Base-by-base conservation (phyloP, 2,888 invertebrate genomes). In the Mesochorus sp. region DNA sequence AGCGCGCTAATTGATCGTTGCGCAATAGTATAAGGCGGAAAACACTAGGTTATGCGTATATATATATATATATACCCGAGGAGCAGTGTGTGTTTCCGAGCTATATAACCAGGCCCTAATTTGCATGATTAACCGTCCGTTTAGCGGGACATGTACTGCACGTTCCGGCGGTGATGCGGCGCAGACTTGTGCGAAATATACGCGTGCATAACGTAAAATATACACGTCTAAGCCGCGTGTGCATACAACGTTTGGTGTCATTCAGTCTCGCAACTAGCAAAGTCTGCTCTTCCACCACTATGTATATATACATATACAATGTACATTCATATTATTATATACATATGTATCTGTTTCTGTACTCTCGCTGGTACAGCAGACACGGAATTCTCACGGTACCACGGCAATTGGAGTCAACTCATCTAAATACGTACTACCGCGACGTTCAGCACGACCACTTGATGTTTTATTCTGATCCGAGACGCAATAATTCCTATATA, bases 371-470 rank as follows among this genome's bases (percentile, higher is more conserved):
- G 14, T 24, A 3, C 49, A 26, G 84, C 81, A 85, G 84, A 87
- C 87, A 86, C 83, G 86, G 86, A 86, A 89, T 89, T 89, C 89
- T 89, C 89, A 89, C 89, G 89, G 89, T 89, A 85, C 84, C 80
- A 82, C 86, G 87, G 84, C 88, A 90, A 90, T 90, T 90, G 90
- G 87, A 90, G 90, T 90, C 89, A 90, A 90, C 90, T 90, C 89
- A 89, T 90, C 89, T 89, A 89, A 90, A 90, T 89, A 89, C 84
- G 84, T 66, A 53, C 81, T 80, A 61, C 39, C 81, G 79, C 59
- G 71, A 61, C 34, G 51, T 42, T 49, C 75, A 59, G 47, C 44
- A 55, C 26, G 55, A 51, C 76, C 67, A 76, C 76, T 76, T 66
- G 53, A 39, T 71, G 51, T 71, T 66, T 71, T 61, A 61, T 71